Evolutionary conservation across 1,140 invertebrate genomes (phyloP).

Genomic region (Drosophila hydei): DNA sequence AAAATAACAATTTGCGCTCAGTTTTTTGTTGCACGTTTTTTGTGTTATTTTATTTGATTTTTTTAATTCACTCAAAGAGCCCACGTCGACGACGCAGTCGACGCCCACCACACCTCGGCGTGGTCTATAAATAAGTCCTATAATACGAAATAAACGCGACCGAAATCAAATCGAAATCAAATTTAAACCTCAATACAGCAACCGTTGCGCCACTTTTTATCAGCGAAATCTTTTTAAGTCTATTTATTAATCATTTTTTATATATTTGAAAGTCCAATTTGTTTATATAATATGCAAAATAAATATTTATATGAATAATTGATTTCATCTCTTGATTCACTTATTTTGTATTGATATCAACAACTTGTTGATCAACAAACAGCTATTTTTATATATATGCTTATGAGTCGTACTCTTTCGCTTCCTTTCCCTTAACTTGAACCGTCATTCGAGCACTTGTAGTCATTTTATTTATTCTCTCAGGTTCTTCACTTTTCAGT

Average conservation of each 20-base stretch:
- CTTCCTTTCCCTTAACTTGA: no score
- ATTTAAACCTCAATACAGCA: slow-evolving; percentile 2
- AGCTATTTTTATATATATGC: no score
- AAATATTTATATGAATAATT: no score
- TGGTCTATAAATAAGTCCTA: slow-evolving; percentile 51
- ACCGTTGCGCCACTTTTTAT: no score
- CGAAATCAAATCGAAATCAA: slow-evolving; percentile 38
- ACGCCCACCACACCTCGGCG: slow-evolving; percentile 16
- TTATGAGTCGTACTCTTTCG: no score
- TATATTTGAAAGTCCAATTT: no score
- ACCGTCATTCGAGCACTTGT: no score
- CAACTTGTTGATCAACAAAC: slow-evolving; percentile 16
- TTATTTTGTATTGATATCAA: not conserved
- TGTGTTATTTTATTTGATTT: not conserved
- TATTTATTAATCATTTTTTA: no score
- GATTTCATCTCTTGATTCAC: not conserved
- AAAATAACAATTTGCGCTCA: slow-evolving; percentile 19
- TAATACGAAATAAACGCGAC: slow-evolving; percentile 15
- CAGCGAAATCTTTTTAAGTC: no score
- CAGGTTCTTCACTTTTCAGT: no score
- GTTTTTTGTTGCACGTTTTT: slow-evolving; percentile 10
- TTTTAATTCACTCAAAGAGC: slow-evolving; percentile 11
- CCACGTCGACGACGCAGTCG: slow-evolving; percentile 1
- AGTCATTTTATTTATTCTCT: no score
- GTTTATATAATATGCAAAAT: no score